Conservation (phyloP, 2,888 invertebrate genomes). For the Amiota minor region DNA sequence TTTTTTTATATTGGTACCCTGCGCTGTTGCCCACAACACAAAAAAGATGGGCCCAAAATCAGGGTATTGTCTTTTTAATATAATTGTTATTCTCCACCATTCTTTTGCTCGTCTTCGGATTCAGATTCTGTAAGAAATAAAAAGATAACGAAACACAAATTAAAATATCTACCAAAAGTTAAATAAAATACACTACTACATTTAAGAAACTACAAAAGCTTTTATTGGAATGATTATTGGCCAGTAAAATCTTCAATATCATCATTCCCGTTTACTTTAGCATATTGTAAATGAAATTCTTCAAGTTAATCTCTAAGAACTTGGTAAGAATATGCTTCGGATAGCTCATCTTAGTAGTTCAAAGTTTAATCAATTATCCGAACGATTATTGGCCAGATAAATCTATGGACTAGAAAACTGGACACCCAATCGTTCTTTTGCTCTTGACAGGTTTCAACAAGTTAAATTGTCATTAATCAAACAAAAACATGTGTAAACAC, state of each 20-base stretch:
- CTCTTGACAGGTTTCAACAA: constrained; percentile 21
- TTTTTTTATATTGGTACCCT: background rate
- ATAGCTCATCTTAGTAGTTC: background rate
- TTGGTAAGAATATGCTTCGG: constrained; percentile 41
- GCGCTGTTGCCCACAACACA: constrained; percentile 27
- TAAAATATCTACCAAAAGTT: background rate
- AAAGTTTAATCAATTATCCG: constrained; percentile 40
- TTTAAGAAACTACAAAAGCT: too few species aligned
- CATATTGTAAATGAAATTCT: constrained; percentile 47
- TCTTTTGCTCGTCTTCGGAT: constrained; percentile 73
- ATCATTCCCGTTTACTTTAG: too few species aligned
- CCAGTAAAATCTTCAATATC: too few species aligned
- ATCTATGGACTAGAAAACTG: constrained; percentile 58
- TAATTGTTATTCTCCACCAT: constrained; percentile 65
- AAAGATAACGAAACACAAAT: constrained; percentile 5
- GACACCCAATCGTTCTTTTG: constrained; percentile 60
- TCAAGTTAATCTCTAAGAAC: constrained; percentile 38
- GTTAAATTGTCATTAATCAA: constrained; percentile 3
- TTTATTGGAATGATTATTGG: too few species aligned
- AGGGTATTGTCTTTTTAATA: constrained; percentile 34
- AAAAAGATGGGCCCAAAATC: constrained; percentile 15
- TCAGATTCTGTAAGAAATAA: constrained; percentile 70
- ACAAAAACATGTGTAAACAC: constrained; percentile 3
- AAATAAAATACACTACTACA: background rate
- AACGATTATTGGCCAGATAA: constrained; percentile 64